These are phyloP conservation scores for Podarcis muralis DNA, from an alignment of 2,113 vertebrate genomes.

Conservation along the genomic window DNA sequence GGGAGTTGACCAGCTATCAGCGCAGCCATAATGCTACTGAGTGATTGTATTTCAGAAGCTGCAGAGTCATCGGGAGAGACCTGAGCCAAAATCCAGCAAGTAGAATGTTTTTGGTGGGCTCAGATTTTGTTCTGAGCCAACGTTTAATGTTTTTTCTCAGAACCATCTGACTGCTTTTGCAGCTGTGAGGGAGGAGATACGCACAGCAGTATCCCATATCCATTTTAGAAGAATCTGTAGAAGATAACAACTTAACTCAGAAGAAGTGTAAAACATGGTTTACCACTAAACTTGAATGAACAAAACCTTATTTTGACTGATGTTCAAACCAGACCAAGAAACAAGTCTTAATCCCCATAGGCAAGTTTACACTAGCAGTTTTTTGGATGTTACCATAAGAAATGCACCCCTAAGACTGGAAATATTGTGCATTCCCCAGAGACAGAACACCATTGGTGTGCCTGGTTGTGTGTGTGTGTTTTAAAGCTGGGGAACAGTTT, in stretches of 20 bases:
- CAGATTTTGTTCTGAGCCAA: background rate
- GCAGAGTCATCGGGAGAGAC: background rate
- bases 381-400: background rate
- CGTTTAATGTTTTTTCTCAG: background rate
- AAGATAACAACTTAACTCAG: background rate
- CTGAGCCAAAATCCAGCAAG: background rate
- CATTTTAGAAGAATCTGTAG: background rate
- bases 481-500: background rate
- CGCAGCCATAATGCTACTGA: background rate
- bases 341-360: background rate
- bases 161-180: background rate
- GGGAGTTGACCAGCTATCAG: background rate
- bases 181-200: background rate
- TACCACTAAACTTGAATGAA: background rate
- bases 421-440: background rate
- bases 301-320: background rate
- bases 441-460: background rate
- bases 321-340: background rate
- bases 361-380: background rate
- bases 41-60: constrained; percentile 1
- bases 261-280: background rate
- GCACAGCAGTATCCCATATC: background rate
- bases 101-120: background rate
- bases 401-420: background rate
- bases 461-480: background rate